Conservation (phyloP, 2,113 vertebrate species). For the Hippoglossus stenolepis region DNA sequence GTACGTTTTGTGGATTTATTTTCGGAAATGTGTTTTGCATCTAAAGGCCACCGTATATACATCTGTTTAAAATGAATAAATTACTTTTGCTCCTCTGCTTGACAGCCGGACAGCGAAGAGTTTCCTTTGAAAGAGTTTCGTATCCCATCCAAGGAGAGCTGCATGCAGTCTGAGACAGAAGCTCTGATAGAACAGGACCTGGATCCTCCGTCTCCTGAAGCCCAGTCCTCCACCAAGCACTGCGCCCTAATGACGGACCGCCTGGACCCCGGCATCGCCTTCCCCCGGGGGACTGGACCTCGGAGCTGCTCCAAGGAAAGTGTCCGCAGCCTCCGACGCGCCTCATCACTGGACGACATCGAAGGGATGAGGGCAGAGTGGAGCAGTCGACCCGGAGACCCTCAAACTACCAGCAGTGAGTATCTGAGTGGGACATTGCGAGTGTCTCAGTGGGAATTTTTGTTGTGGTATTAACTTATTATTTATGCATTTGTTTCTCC, state of each 20-base stretch:
- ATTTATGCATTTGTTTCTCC: background rate
- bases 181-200: conserved; percentile 88
- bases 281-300: conserved; percentile 75
- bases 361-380: conserved; percentile 87
- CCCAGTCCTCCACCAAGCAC: conserved; percentile 69
- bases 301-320: conserved; percentile 80
- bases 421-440: conserved; percentile 1
- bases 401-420: conserved; percentile 82
- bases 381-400: conserved; percentile 82
- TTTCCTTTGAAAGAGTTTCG: conserved; percentile 88
- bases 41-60: too few relatives aligned
- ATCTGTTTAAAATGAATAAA: too few relatives aligned
- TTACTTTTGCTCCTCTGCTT: conserved; percentile 1
- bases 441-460: background rate
- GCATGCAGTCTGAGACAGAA: conserved; percentile 87
- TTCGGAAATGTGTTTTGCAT: background rate
- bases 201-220: conserved; percentile 68
- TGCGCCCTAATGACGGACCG: conserved; percentile 70
- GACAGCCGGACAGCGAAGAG: conserved; percentile 86
- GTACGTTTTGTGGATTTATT: background rate
- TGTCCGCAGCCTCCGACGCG: conserved; percentile 85
- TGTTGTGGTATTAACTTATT: background rate
- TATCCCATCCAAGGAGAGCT: conserved; percentile 84
- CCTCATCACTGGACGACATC: conserved; percentile 89
- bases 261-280: conserved; percentile 76